These are phyloP conservation scores for Melieria picta DNA, from an alignment of 2,888 invertebrate genomes.

Conservation along the genomic window DNA sequence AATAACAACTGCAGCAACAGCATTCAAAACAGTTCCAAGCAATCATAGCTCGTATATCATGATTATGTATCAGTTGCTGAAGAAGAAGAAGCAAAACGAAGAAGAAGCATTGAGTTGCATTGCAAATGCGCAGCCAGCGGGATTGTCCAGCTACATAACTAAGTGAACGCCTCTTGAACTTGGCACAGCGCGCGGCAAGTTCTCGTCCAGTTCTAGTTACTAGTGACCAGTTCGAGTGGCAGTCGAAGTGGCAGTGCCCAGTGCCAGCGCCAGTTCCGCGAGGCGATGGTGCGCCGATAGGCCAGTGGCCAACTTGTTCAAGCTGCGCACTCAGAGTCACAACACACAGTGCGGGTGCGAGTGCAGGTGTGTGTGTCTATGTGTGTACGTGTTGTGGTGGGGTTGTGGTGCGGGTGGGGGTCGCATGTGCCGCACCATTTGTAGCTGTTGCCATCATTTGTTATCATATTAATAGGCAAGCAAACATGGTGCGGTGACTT, in stretches of 20 bases:
- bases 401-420: constrained; percentile 15
- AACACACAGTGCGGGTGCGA: no score
- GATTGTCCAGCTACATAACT: no score
- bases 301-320: no score
- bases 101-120: not conserved
- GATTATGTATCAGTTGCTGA: constrained; percentile 47
- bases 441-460: constrained; percentile 55
- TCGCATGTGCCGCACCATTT: constrained; percentile 46
- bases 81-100: constrained; percentile 10
- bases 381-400: constrained; percentile 1
- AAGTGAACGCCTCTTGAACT: not conserved
- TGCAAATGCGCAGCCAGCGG: not conserved
- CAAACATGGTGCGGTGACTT: constrained; percentile 36
- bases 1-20: constrained; percentile 5
- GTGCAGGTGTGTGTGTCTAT: not conserved
- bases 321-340: no score
- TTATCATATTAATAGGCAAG: constrained; percentile 55
- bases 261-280: constrained; percentile 20
- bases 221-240: not conserved
- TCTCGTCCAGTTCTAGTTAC: no score
- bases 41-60: constrained; percentile 56
- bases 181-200: not conserved
- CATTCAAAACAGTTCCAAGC: constrained; percentile 38
- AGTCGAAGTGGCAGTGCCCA: not conserved
- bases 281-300: no score